Percentiles rank a stretch among this genome's conserved stretches.
Conservation (phyloP, 2,113 vertebrate genomes). For the Pogonocichla stellata region DNA sequence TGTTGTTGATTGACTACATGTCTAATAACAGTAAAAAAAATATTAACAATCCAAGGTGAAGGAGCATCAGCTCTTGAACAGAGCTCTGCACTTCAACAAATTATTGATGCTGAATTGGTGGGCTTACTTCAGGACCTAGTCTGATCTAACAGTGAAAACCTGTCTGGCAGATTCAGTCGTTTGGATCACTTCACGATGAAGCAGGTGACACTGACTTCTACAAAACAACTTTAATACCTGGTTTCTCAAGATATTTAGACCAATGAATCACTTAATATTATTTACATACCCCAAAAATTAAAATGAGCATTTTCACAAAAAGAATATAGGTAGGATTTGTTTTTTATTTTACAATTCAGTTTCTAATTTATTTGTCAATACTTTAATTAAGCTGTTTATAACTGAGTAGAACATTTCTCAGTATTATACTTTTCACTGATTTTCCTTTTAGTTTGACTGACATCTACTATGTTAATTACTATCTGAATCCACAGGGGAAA, state of each 20-base stretch:
- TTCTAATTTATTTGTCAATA: neutral
- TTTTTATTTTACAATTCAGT: neutral
- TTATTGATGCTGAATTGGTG: neutral
- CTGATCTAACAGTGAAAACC: neutral
- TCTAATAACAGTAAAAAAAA: neutral
- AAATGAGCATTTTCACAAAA: neutral
- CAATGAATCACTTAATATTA: neutral
- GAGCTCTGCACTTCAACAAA: neutral
- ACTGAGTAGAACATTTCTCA: neutral
- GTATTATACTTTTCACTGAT: neutral
- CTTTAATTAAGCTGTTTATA: neutral
- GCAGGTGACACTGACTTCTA: neutral
- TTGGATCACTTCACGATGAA: neutral
- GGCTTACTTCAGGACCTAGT: neutral
- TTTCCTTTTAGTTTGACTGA: neutral
- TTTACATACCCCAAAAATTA: neutral
- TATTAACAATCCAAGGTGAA: neutral
- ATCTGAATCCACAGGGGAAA: neutral
- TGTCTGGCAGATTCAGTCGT: neutral
- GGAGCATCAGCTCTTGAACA: neutral
- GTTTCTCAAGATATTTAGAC: neutral
- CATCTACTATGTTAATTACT: neutral
- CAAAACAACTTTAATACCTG: neutral
- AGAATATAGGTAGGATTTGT: neutral
- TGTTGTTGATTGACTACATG: neutral